phyloP scores from a whole-genome alignment of 2,797 vertebrate species.

The Thunnus albacares region DNA sequence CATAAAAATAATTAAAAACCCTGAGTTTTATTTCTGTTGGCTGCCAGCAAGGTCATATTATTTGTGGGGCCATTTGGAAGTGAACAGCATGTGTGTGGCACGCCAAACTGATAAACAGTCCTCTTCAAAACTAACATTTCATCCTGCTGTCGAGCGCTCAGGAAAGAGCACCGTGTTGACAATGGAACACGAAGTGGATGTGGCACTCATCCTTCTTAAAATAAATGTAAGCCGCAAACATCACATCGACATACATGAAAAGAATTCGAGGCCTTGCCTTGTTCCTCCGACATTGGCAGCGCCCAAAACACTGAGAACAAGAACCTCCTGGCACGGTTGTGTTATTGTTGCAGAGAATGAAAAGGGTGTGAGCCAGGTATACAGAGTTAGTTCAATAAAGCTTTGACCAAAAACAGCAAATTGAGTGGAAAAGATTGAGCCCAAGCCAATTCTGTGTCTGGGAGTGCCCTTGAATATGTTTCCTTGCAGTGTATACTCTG shows the following conservation, averaged over 20 bases:
- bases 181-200: constrained; percentile 56
- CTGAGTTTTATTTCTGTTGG: constrained; percentile 48
- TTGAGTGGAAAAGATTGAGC: constrained; percentile 47
- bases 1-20: constrained; percentile 45
- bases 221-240: constrained; percentile 70
- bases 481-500: constrained; percentile 19
- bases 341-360: constrained; percentile 69
- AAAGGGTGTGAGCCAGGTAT: constrained; percentile 72
- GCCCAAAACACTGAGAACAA: constrained; percentile 43
- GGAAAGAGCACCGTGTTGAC: constrained; percentile 53
- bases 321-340: constrained; percentile 64
- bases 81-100: constrained; percentile 41
- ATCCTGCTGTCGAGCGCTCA: constrained; percentile 22
- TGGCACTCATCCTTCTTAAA: constrained; percentile 69
- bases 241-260: constrained; percentile 58
- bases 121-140: constrained; percentile 39
- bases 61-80: constrained; percentile 17
- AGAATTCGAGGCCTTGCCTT: constrained; percentile 49
- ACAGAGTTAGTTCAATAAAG: constrained; percentile 65
- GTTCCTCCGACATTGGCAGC: constrained; percentile 26
- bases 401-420: constrained; percentile 79
- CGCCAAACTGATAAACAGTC: constrained; percentile 49
- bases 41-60: constrained; percentile 41
- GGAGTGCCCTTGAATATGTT: constrained; percentile 44
- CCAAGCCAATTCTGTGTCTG: constrained; percentile 43